A percentile compares a stretch with the other conserved stretches of the same genome.
Evolutionary conservation across 2,888 invertebrate species (phyloP).

Genomic region (Miltochrista miniata): DNA sequence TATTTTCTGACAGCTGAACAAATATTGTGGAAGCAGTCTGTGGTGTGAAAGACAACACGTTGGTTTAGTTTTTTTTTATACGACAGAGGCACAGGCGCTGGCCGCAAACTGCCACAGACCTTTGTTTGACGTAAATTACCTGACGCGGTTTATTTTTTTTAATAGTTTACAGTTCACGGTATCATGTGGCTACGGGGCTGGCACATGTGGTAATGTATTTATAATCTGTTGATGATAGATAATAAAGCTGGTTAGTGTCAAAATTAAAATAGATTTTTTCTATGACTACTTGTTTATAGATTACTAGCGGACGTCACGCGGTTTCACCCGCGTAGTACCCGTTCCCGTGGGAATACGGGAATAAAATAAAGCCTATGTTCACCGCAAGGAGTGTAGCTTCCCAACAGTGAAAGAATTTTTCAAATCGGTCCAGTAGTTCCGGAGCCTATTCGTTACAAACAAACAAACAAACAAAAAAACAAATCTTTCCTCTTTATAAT

Average conservation of each 20-base stretch:
- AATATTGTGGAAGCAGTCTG: slow-evolving; percentile 33
- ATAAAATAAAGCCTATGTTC: too few relatives aligned
- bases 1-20: slow-evolving; percentile 32
- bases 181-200: not conserved
- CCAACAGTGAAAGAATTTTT: too few relatives aligned
- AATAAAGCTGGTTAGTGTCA: not conserved
- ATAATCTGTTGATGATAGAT: not conserved
- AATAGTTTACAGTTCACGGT: slow-evolving; percentile 14
- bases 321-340: too few relatives aligned
- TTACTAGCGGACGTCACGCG: too few relatives aligned
- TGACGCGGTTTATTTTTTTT: slow-evolving; percentile 14
- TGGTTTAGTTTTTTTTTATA: slow-evolving; percentile 32
- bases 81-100: slow-evolving; percentile 14
- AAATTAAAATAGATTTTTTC: not conserved
- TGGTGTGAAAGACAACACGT: slow-evolving; percentile 40
- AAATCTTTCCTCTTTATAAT: too few relatives aligned
- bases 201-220: not conserved
- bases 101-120: slow-evolving; percentile 15
- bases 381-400: too few relatives aligned
- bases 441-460: too few relatives aligned
- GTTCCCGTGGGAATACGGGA: too few relatives aligned
- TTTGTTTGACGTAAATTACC: slow-evolving; percentile 39
- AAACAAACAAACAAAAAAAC: too few relatives aligned
- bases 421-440: too few relatives aligned
- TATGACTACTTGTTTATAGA: not conserved